Evolutionary conservation across 2,113 vertebrate genomes (phyloP), one percentile per base, ranked within the genome.

Genomic region (Periophthalmodon schlosseri): DNA sequence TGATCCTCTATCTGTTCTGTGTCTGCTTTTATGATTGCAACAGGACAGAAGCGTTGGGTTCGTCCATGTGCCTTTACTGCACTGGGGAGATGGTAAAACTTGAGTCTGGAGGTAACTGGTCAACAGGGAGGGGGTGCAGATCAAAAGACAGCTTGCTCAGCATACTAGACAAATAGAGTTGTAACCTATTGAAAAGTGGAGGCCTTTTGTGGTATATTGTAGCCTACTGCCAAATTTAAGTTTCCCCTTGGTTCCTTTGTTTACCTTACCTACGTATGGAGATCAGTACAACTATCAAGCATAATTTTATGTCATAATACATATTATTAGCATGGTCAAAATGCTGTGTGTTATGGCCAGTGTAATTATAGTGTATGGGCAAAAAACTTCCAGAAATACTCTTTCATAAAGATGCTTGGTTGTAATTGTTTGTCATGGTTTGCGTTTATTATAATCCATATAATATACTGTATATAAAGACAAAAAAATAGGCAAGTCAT

Each of bases 381-480:
- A 20, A 54, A 16, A 54, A 16, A 50, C 13, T 3, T 15, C 5
- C 52, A 54, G 52, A 4, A 54, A 54, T 47, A 47, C 12, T 47
- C 13, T 5, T 14, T 14, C 15, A 50, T 16, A 20, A 28, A 28
- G 28, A 39, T n/a, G 20, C 52, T 54, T n/a, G 1, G 52, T 11
- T 58, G 21, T 58, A 58, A 58, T 24, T 58, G 57, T 28, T 33
- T 68, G 11, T 75, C 58, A 80, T 56, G 58, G 82, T 77, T 70
- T 65, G 34, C 69, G 77, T 89, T 92, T 91, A 91, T 88, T 91
- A 81, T 88, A 86, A 87, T 82, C 81, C 54, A 86, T 89, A 87
- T 18, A 63, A 86, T 89, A 87, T 34, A 63, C 4, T 58, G 21
- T 58, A 58, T 63, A 63, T 72, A 86, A 85, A 81, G 78, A 72